phyloP scores from a whole-genome alignment of 1,140 invertebrate genomes.

The Habropoda laboriosa region DNA sequence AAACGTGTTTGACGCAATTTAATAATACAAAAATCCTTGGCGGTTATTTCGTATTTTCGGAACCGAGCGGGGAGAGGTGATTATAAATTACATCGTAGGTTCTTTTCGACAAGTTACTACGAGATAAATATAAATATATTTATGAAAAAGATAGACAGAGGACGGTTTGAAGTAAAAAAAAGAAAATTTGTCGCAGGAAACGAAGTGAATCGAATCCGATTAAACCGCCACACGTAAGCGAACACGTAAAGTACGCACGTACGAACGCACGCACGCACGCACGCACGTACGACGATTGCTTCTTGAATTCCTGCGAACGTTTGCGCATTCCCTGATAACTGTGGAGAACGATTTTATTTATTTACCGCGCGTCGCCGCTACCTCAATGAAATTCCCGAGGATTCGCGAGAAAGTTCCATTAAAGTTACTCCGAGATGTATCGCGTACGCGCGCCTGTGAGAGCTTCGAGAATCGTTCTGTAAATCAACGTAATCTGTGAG shows the following conservation, averaged over 20 bases:
- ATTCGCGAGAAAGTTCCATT: constrained; percentile 30
- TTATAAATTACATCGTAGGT: too few species aligned
- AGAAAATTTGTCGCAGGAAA: too few species aligned
- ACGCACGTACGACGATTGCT: constrained; percentile 26
- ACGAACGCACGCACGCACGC: constrained; percentile 14
- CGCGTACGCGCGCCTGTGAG: not conserved
- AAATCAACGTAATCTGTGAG: constrained; percentile 7
- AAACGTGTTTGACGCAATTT: too few species aligned
- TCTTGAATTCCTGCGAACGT: constrained; percentile 52
- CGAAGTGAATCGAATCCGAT: not conserved
- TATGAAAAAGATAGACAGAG: too few species aligned
- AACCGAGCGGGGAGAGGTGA: too few species aligned
- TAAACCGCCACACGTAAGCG: not conserved
- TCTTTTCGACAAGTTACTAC: too few species aligned
- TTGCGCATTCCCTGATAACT: constrained; percentile 52
- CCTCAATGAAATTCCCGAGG: constrained; percentile 45
- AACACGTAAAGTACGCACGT: constrained; percentile 27
- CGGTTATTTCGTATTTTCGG: too few species aligned
- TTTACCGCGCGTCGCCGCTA: constrained; percentile 30
- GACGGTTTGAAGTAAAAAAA: too few species aligned
- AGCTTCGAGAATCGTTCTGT: constrained; percentile 5
- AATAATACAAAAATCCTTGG: too few species aligned
- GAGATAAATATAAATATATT: too few species aligned
- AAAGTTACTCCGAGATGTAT: constrained; percentile 24
- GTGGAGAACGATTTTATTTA: constrained; percentile 54